Base-by-base conservation (phyloP, 2,888 invertebrate genomes). In the Platycheirus albimanus region DNA sequence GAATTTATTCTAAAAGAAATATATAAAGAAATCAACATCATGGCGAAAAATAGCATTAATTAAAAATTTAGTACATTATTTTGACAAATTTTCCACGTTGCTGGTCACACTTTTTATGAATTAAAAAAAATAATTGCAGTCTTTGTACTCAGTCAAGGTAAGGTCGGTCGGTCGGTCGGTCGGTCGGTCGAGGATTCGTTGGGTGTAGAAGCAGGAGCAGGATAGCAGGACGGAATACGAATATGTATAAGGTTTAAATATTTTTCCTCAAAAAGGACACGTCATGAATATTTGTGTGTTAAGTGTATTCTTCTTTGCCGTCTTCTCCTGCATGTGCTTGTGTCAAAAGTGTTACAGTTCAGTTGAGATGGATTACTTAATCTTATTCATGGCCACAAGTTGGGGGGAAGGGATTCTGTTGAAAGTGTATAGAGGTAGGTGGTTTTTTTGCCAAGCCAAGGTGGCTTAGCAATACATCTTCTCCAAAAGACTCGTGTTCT, bases 291-390 rank as follows among this genome's bases (percentile, higher is more conserved):
- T n/a, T n/a, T 83, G 77, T 83, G 83, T 83, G 83, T 83, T 83
- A 83, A 83, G 83, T 83, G 78, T 74, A 74, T 83, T 69, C 78
- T 78, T 78, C 78, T 74, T 51, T 74, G 72, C 56, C 83, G 78
- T 78, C 78, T 69, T 69, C 69, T 28, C 24, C 7, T 24, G 56
- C 72, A 56, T 54, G 63, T 72, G 63, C 67, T 77, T 78, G 83
- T 74, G 61, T 61, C 61, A 61, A 69, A 83, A 83, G 83, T 78
- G 69, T 83, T 78, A 78, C 83, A 74, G 83, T 83, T 83, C 83
- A 83, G 83, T 74, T 83, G 83, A 83, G 83, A 78, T 78, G 78
- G 83, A 83, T 83, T 78, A 83, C 83, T 83, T 83, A 83, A 83
- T 83, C 78, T 77, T 74, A 83, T 83, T 83, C 83, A 83, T 83